phyloP scores from a whole-genome alignment of 64 coral and sea anemone species.

The Acropora tenuis region DNA sequence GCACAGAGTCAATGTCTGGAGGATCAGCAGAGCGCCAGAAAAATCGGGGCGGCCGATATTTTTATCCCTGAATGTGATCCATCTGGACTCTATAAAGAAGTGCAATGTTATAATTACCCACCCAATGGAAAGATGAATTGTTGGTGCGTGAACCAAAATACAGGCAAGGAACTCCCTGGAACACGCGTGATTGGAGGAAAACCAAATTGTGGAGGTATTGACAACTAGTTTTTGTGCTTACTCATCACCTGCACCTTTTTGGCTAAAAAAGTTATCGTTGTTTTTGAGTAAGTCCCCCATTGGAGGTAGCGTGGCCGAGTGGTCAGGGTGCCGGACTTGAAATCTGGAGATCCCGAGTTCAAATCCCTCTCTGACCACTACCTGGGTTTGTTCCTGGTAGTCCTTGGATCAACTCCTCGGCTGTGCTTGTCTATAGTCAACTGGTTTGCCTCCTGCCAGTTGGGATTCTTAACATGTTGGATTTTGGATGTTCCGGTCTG shows the following conservation, averaged over 20 bases:
- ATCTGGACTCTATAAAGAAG: conserved; percentile 65
- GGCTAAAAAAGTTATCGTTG: too few species aligned
- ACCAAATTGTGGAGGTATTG: conserved; percentile 70
- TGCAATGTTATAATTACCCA: conserved; percentile 84
- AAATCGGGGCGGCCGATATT: conserved; percentile 48
- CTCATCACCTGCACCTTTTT: not conserved
- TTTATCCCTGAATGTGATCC: conserved; percentile 78
- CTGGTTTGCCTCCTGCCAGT: too few species aligned
- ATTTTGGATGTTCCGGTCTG: too few species aligned
- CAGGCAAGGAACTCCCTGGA: conserved; percentile 66
- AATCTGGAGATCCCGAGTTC: too few species aligned
- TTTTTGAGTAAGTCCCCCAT: too few species aligned
- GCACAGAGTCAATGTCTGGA: conserved; percentile 47
- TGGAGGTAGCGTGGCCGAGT: too few species aligned
- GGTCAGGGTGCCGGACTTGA: too few species aligned
- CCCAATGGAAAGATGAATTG: conserved; percentile 67
- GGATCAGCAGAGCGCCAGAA: conserved; percentile 40
- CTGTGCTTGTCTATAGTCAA: too few species aligned
- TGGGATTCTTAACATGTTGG: too few species aligned
- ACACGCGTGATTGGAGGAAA: conserved; percentile 41
- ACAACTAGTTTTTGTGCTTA: not conserved
- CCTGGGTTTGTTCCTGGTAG: too few species aligned
- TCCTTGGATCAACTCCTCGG: too few species aligned
- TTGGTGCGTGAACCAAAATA: conserved; percentile 85
- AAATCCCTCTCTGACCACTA: too few species aligned